These are phyloP conservation scores for Podarcis siculus DNA, from an alignment of 2,797 vertebrate species.

Conservation along the genomic window DNA sequence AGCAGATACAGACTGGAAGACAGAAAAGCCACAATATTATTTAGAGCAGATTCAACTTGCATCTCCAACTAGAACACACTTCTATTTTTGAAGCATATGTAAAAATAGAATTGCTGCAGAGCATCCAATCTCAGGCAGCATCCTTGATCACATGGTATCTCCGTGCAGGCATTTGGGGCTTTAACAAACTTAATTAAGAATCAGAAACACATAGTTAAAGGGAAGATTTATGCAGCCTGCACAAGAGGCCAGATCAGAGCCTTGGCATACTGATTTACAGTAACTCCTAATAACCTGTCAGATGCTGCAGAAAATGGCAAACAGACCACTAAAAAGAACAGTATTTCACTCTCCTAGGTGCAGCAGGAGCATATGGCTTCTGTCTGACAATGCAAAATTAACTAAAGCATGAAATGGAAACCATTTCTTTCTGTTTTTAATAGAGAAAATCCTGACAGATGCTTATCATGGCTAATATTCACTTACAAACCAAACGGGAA, in stretches of 20 bases:
- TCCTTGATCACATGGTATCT: background rate
- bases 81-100: background rate
- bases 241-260: background rate
- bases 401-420: background rate
- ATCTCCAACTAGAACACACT: background rate
- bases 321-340: background rate
- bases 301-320: constrained; percentile 29
- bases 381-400: constrained; percentile 19
- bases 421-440: constrained; percentile 22
- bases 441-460: constrained; percentile 3
- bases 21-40: constrained; percentile 36
- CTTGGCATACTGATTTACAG: background rate
- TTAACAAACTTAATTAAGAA: background rate
- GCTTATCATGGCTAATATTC: background rate
- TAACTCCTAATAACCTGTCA: background rate
- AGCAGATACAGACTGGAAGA: background rate
- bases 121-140: background rate
- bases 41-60: constrained; percentile 48
- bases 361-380: background rate
- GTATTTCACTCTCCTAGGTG: background rate
- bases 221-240: background rate
- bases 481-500: background rate
- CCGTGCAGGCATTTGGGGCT: constrained; percentile 1
- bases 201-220: accelerated
- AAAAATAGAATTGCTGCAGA: background rate